These are phyloP conservation scores for Drosophila seguyi DNA, from an alignment of 1,140 invertebrate genomes.

Conservation along the genomic window DNA sequence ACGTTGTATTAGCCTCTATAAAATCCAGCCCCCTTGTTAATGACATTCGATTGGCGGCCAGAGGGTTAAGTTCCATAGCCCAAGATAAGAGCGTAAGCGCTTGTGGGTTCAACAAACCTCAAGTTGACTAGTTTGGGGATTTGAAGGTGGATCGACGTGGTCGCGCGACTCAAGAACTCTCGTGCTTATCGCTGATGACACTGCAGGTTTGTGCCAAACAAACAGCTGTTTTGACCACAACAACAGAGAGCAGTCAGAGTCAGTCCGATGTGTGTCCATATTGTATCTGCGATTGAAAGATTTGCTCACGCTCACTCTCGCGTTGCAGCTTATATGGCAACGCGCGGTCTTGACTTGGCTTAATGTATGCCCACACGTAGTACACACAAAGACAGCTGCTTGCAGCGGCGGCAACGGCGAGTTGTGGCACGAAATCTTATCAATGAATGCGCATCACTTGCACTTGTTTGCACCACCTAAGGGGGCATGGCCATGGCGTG, in stretches of 20 bases:
- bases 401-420: conserved; percentile 13
- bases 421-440: conserved; percentile 77
- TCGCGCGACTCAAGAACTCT: conserved; percentile 13
- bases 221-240: conserved; percentile 53
- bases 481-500: conserved; percentile 18
- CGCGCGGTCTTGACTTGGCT: conserved; percentile 41
- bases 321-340: conserved; percentile 60
- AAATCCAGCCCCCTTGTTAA: conserved; percentile 31
- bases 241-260: conserved; percentile 18
- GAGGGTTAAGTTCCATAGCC: conserved; percentile 41
- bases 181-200: conserved; percentile 42
- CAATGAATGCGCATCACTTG: conserved; percentile 83
- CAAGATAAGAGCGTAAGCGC: conserved; percentile 30
- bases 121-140: conserved; percentile 30
- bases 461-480: conserved; percentile 74
- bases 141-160: conserved; percentile 15
- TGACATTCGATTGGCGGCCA: conserved; percentile 34
- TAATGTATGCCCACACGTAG: conserved; percentile 78
- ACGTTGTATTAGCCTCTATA: conserved; percentile 28
- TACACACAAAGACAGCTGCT: conserved; percentile 33
- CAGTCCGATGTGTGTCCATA: conserved; percentile 18
- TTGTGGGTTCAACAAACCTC: conserved; percentile 35
- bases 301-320: conserved; percentile 68
- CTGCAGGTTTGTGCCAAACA: conserved; percentile 16
- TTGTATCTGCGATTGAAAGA: conserved; percentile 68